Conservation (phyloP, 2,888 invertebrate species). For the Euzophera pinguis region DNA sequence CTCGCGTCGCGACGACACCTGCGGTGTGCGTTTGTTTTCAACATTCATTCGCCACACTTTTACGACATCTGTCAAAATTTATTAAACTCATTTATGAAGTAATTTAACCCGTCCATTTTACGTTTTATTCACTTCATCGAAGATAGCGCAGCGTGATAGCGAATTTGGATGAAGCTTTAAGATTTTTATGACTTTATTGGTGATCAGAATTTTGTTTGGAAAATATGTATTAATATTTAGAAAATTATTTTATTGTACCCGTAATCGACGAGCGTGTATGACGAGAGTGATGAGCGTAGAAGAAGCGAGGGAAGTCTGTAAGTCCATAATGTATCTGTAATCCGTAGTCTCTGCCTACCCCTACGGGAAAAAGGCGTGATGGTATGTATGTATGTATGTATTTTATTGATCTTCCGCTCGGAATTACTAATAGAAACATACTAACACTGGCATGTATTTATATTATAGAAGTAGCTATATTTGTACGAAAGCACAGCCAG, state of each 20-base stretch:
- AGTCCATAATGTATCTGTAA: no score
- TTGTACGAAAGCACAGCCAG: no score
- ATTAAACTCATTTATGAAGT: slow-evolving; percentile 15
- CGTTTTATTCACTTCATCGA: slow-evolving; percentile 6
- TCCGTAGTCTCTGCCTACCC: no score
- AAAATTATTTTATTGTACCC: slow-evolving; percentile 21
- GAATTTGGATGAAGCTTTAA: neutral
- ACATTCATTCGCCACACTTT: slow-evolving; percentile 17
- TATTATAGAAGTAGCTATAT: no score
- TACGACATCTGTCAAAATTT: slow-evolving; percentile 20
- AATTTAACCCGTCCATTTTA: slow-evolving; percentile 7
- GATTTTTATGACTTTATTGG: slow-evolving; percentile 4
- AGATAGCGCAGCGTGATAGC: slow-evolving; percentile 10
- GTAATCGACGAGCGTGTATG: no score
- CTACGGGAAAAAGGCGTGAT: no score
- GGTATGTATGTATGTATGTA: no score
- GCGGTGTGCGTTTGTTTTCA: slow-evolving; percentile 54
- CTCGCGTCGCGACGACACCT: slow-evolving; percentile 54
- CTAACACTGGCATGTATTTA: no score
- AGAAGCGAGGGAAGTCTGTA: no score
- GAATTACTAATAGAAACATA: no score
- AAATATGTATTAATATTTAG: neutral
- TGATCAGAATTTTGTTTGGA: neutral
- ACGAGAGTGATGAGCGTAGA: no score
- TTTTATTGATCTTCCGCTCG: no score